Base-by-base conservation (phyloP, 2,888 invertebrate species). In the Synergus itoensis region DNA sequence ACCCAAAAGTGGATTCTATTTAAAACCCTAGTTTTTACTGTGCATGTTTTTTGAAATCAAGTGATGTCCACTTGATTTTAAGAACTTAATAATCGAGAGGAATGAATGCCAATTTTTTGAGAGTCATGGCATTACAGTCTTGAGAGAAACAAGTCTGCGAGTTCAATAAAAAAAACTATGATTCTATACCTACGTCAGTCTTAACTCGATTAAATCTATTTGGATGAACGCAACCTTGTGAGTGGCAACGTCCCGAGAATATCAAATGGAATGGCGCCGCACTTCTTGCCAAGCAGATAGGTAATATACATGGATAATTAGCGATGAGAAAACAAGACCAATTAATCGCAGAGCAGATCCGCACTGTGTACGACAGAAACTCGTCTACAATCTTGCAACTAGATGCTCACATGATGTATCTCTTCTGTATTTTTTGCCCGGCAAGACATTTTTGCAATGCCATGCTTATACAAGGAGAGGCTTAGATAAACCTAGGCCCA, bases 241-340 rank as follows among this genome's bases (percentile, higher is more conserved):
- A 73, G 36, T 73, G 36, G 53, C 48, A 73, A 73, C 73, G 48
- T 53, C 73, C 40, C 73, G 36, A 73, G 73, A 73, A 73, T 73
- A 73, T 73, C 53, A 53, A 73, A 73, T 73, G 73, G 73, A 73
- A 73, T 53, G 73, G 73, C 73, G 73, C 73, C 73, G 53, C 53
- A 73, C 73, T 73, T 73, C 73, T 73, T 73, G 73, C 73, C 73
- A 73, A 36, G 73, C 36, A 73, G 73, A 73, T 73, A 53, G 73
- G 73, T 48, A 73, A 73, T 73, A 73, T 73, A 73, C 73, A 73
- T 73, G 73, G 73, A 73, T 73, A 73, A 73, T 73, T 73, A 73
- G 73, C 73, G 36, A 73, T 53, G 53, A 53, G 73, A 73, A 73
- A 73, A 73, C 73, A 73, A 73, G 73, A 73, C 48, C 73, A 73